A percentile compares a stretch with the other conserved stretches of the same genome.
Conservation (phyloP, 2,888 invertebrate genomes). For the Chaetogeoica ovagalla region DNA sequence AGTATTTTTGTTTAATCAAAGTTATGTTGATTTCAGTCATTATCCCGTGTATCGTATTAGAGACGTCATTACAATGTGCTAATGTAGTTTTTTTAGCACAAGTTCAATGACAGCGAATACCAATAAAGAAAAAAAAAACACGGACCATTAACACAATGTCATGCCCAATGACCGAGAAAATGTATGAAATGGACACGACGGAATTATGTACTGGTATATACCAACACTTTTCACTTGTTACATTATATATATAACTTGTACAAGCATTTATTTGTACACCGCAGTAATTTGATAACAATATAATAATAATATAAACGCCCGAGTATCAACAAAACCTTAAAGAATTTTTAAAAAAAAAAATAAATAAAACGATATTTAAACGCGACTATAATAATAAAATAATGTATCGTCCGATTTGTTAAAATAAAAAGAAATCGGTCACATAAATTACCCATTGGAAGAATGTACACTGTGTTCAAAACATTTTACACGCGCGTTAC, state of each 20-base stretch:
- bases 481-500: too few species aligned
- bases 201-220: conserved; percentile 14
- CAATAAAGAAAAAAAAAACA: conserved; percentile 16
- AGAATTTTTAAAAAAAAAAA: neutral
- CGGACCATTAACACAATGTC: conserved; percentile 43
- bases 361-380: conserved; percentile 20
- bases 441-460: too few species aligned
- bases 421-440: too few species aligned
- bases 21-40: neutral
- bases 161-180: conserved; percentile 48
- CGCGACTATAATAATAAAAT: neutral
- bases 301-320: neutral
- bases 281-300: neutral
- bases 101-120: conserved; percentile 46
- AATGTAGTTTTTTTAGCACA: neutral
- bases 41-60: neutral
- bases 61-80: neutral
- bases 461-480: too few species aligned
- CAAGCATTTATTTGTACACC: neutral
- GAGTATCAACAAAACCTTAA: neutral
- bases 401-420: neutral
- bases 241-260: neutral
- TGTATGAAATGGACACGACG: conserved; percentile 10
- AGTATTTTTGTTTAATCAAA: too few species aligned
- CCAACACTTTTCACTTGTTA: conserved; percentile 14